Conservation (phyloP, 1,140 invertebrate species). For the Drosophila pseudoananassae region DNA sequence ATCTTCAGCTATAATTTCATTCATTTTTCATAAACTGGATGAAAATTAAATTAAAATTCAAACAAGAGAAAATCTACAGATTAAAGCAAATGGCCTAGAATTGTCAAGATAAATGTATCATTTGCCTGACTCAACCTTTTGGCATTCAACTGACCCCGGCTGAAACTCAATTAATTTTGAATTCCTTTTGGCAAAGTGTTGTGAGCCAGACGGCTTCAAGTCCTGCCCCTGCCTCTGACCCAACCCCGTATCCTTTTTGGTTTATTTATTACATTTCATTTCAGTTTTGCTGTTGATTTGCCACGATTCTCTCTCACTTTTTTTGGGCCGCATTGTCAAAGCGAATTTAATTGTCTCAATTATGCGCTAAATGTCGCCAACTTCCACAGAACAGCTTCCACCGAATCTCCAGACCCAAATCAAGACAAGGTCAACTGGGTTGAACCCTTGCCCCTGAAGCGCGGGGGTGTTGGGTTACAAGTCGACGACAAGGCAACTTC, state of each 20-base stretch:
- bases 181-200: slow-evolving; percentile 39
- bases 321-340: slow-evolving; percentile 70
- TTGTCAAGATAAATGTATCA: slow-evolving; percentile 38
- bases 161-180: slow-evolving; percentile 45
- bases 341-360: slow-evolving; percentile 81
- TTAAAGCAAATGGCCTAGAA: slow-evolving; percentile 37
- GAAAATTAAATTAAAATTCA: slow-evolving; percentile 15
- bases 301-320: slow-evolving; percentile 33
- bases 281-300: slow-evolving; percentile 61
- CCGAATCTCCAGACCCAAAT: slow-evolving; percentile 57
- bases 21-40: background rate
- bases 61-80: slow-evolving; percentile 12
- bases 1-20: background rate
- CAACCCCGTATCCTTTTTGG: background rate
- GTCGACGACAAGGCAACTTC: slow-evolving; percentile 42
- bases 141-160: slow-evolving; percentile 38
- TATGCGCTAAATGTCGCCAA: slow-evolving; percentile 72
- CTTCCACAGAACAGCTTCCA: slow-evolving; percentile 25
- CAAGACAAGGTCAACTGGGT: slow-evolving; percentile 58
- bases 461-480: background rate
- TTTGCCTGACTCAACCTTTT: slow-evolving; percentile 11
- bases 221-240: background rate
- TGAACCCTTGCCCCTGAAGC: background rate
- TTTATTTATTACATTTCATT: slow-evolving; percentile 75
- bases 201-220: slow-evolving; percentile 23